Conservation (phyloP, 2,888 invertebrate genomes). For the Chaetogeoica ovagalla region DNA sequence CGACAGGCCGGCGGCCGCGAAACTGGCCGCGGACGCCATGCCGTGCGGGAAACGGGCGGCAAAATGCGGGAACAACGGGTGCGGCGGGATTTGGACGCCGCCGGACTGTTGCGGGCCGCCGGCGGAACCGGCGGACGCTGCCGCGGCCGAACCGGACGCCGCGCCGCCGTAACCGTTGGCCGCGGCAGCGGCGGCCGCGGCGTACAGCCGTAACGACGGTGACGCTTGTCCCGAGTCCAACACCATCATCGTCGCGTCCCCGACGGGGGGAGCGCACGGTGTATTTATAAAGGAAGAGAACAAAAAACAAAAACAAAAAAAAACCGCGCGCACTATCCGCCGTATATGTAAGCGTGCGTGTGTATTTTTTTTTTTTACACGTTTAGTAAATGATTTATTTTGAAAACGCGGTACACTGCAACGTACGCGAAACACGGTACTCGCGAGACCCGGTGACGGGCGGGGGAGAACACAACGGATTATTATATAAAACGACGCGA, state of each 20-base stretch:
- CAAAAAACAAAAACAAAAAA: too few species aligned
- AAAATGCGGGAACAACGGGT: conserved; percentile 56
- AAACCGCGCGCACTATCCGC: too few species aligned
- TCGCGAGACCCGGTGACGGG: too few species aligned
- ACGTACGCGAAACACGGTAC: too few species aligned
- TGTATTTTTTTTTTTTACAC: too few species aligned
- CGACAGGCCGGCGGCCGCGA: conserved; percentile 54
- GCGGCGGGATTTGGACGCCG: conserved; percentile 56
- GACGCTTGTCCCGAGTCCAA: conserved; percentile 69
- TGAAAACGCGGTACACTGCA: too few species aligned
- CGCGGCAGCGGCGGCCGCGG: conserved; percentile 56
- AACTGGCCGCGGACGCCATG: conserved; percentile 56
- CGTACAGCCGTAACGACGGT: conserved; percentile 71
- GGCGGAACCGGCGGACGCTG: conserved; percentile 48
- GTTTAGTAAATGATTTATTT: too few species aligned
- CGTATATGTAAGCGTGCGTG: too few species aligned
- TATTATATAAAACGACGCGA: too few species aligned
- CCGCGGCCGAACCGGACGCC: conserved; percentile 43
- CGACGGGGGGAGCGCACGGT: too few species aligned
- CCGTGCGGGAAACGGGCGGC: conserved; percentile 55
- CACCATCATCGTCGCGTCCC: conserved; percentile 63
- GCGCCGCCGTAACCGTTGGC: conserved; percentile 55
- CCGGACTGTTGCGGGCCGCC: conserved; percentile 50
- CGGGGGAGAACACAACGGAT: too few species aligned
- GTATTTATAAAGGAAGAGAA: too few species aligned